A percentile compares a stretch with the other conserved stretches of the same genome.
phyloP scores from a whole-genome alignment of 2,113 vertebrate species.

The Corynorhinus townsendii region DNA sequence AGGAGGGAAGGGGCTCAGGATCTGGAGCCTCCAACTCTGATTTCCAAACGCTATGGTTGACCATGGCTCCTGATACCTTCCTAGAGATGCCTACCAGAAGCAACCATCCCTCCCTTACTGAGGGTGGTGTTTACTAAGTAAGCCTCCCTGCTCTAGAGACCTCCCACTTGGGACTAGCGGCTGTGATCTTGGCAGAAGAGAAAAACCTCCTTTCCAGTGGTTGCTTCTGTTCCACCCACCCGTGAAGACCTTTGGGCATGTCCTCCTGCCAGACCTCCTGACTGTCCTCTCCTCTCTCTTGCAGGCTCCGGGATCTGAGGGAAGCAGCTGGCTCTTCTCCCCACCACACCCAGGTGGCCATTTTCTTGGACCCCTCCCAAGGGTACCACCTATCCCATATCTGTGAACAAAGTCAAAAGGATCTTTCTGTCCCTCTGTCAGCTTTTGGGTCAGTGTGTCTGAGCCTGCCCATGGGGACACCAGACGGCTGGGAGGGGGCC shows the following conservation, averaged over 20 bases:
- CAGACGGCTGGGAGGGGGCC: slow-evolving; percentile 49
- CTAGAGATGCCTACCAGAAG: neutral
- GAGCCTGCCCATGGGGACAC: slow-evolving; percentile 60
- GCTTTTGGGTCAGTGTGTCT: slow-evolving; percentile 69
- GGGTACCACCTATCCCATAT: slow-evolving; percentile 33
- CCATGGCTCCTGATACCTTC: neutral
- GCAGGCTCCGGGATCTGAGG: slow-evolving; percentile 52
- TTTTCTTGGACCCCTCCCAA: slow-evolving; percentile 64
- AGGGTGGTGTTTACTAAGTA: slow-evolving; percentile 7
- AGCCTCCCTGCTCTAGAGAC: slow-evolving; percentile 38
- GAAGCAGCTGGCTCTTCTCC: slow-evolving; percentile 60
- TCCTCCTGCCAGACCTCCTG: slow-evolving; percentile 40
- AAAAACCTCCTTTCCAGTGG: slow-evolving; percentile 53
- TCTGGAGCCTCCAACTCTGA: neutral
- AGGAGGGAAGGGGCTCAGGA: neutral
- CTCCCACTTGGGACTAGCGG: slow-evolving; percentile 63
- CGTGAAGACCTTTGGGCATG: slow-evolving; percentile 65
- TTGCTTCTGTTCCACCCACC: slow-evolving; percentile 66
- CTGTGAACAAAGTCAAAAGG: slow-evolving; percentile 41
- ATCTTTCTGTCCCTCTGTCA: slow-evolving; percentile 51
- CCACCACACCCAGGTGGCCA: slow-evolving; percentile 55
- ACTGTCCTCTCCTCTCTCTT: slow-evolving; percentile 40
- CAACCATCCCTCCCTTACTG: neutral
- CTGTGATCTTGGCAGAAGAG: slow-evolving; percentile 60
- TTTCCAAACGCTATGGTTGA: neutral